A percentile compares a stretch with the other conserved stretches of the same genome.
phyloP scores from a whole-genome alignment of 30 jellyfish, hydroid and myxozoan genomes.

The Hydra vulgaris region DNA sequence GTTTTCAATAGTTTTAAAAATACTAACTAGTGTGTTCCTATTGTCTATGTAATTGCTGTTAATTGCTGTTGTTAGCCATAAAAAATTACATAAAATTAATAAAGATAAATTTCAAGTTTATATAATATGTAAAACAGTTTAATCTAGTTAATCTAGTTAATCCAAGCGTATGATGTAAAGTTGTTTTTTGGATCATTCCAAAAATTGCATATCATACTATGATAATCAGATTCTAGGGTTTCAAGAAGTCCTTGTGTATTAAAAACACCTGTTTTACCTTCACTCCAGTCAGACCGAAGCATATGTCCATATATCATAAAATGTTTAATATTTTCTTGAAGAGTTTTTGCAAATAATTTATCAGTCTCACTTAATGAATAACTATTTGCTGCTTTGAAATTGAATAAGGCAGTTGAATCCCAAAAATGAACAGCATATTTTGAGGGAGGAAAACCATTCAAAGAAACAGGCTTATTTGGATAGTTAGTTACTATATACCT shows the following conservation, averaged over 20 bases:
- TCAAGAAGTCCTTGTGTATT: conserved; percentile 1
- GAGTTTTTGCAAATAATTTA: conserved; percentile 14
- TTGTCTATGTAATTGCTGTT: no score
- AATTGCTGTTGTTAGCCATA: no score
- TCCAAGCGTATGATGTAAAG: conserved; percentile 40
- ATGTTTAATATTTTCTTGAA: conserved; percentile 10
- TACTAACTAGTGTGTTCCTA: no score
- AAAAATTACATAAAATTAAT: no score
- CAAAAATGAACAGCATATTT: conserved; percentile 19
- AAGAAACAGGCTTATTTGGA: conserved; percentile 14
- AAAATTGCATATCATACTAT: conserved; percentile 6
- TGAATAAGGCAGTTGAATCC: conserved; percentile 26
- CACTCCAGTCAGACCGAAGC: background rate
- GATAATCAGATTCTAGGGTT: conserved; percentile 1
- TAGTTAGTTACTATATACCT: conserved; percentile 33
- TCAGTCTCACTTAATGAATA: background rate
- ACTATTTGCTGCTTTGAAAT: background rate
- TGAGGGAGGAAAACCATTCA: background rate
- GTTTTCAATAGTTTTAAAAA: no score
- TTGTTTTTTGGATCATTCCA: conserved; percentile 39
- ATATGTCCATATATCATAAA: conserved; percentile 25
- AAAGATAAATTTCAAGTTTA: no score
- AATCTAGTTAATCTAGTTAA: conserved; percentile 2
- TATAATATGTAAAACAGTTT: no score
- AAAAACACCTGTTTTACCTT: conserved; percentile 21